phyloP scores from a whole-genome alignment of 1,140 invertebrate species.

The Camponotus pennsylvanicus region DNA sequence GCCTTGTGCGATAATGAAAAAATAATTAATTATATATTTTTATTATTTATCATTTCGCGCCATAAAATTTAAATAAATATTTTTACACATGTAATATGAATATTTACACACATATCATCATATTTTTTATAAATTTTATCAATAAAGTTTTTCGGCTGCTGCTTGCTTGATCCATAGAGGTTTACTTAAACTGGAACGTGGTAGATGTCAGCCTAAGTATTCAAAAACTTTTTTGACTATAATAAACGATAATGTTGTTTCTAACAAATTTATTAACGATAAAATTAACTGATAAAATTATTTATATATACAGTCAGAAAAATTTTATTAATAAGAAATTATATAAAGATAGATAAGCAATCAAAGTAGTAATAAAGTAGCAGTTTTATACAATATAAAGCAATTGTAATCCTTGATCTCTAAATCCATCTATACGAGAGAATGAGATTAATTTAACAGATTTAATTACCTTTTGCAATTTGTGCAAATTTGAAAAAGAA shows the following conservation, averaged over 20 bases:
- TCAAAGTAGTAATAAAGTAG: not conserved
- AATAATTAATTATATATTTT: not conserved
- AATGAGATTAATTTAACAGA: not conserved
- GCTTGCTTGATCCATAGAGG: conserved; percentile 8
- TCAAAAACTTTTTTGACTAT: not conserved
- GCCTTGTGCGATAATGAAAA: not conserved
- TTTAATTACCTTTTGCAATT: not conserved
- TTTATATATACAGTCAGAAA: not conserved
- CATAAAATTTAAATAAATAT: not conserved
- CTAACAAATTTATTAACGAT: not conserved
- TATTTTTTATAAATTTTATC: not conserved
- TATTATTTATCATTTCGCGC: not conserved
- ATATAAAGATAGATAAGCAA: not conserved
- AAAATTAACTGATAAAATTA: not conserved
- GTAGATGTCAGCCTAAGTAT: conserved; percentile 44
- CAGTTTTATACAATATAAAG: not conserved
- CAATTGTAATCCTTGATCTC: not conserved
- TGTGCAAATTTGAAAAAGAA: not conserved
- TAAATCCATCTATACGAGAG: not conserved
- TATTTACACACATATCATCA: not conserved
- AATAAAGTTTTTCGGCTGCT: conserved; percentile 2
- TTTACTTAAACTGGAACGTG: not conserved
- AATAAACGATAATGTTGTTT: not conserved
- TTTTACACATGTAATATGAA: not conserved
- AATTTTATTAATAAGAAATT: conserved; percentile 3